These are phyloP conservation scores for Leuciscus idus DNA, from an alignment of 2,113 vertebrate genomes.

Conservation along the genomic window DNA sequence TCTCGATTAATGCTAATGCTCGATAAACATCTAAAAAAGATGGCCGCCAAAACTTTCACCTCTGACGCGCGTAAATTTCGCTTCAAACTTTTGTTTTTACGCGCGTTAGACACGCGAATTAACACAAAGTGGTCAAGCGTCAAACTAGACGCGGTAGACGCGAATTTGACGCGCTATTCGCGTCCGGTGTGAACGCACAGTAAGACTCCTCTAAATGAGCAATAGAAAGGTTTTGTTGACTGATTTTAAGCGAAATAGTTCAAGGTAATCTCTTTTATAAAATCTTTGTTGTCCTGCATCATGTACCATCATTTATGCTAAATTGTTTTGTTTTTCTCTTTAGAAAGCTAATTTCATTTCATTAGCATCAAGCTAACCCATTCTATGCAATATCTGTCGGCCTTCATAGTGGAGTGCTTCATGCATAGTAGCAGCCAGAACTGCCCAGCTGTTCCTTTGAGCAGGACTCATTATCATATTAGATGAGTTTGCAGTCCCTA, in stretches of 20 bases:
- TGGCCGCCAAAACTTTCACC: too few species aligned
- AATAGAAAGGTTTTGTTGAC: not conserved
- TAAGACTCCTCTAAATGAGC: not conserved
- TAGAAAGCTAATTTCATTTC: constrained; percentile 30
- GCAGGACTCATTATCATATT: constrained; percentile 72
- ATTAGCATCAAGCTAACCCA: constrained; percentile 29
- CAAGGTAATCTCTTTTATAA: not conserved
- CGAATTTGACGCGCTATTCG: too few species aligned
- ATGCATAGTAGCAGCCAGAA: constrained; percentile 18
- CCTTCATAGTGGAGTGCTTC: not conserved
- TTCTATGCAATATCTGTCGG: constrained; percentile 5
- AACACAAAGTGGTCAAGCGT: too few species aligned
- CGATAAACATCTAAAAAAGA: too few species aligned
- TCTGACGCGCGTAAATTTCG: too few species aligned
- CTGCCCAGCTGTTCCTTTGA: constrained; percentile 52
- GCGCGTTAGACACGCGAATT: too few species aligned
- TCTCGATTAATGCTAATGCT: too few species aligned
- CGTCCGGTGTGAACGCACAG: too few species aligned
- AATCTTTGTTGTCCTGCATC: not conserved
- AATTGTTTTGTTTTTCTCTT: not conserved
- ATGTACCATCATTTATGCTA: constrained; percentile 6
- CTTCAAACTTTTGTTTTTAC: too few species aligned
- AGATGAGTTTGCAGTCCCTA: constrained; percentile 79
- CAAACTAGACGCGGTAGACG: too few species aligned
- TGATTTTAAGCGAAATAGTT: not conserved